These are phyloP conservation scores for Clitarchus hookeri DNA, from an alignment of 2,888 invertebrate species.

Conservation along the genomic window DNA sequence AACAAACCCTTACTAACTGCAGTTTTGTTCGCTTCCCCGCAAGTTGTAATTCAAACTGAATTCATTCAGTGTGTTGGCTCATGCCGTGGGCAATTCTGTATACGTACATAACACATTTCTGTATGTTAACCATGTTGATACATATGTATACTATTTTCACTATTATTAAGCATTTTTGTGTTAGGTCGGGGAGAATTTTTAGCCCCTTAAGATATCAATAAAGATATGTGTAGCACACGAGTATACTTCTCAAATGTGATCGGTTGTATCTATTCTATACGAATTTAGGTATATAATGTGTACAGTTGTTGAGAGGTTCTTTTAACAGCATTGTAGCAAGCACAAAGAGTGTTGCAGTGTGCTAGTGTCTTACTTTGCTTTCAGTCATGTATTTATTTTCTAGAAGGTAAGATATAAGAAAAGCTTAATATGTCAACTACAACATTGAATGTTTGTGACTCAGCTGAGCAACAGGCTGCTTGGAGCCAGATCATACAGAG, in stretches of 20 bases:
- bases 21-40: background rate
- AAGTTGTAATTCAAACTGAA: background rate
- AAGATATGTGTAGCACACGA: background rate
- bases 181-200: background rate
- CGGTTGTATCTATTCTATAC: background rate
- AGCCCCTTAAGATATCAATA: background rate
- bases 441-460: too few relatives aligned
- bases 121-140: slow-evolving; percentile 14
- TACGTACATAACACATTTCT: slow-evolving; percentile 7
- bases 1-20: too few relatives aligned
- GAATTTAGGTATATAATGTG: background rate
- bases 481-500: too few relatives aligned
- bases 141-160: slow-evolving; percentile 3
- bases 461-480: too few relatives aligned
- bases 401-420: too few relatives aligned
- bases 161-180: slow-evolving; percentile 14
- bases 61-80: background rate
- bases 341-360: background rate
- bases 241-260: background rate
- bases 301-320: background rate
- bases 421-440: too few relatives aligned
- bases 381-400: background rate
- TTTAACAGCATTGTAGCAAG: background rate
- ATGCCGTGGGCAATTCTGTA: background rate
- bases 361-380: background rate